Percentiles rank a stretch among this genome's conserved stretches.
These are phyloP conservation scores for Clarias magur DNA, from an alignment of 2,113 vertebrate species.

Conservation along the genomic window DNA sequence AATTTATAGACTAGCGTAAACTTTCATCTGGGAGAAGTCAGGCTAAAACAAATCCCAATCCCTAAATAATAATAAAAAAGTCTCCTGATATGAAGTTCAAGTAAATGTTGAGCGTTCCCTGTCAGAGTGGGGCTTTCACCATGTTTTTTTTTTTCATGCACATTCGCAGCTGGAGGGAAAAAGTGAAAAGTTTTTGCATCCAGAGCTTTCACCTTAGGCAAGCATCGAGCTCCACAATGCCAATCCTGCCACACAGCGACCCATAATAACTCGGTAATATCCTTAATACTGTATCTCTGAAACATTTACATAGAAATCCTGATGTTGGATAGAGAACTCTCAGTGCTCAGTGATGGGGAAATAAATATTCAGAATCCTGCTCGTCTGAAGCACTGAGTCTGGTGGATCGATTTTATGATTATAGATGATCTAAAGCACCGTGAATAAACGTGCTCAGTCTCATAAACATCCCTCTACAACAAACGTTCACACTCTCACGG, in stretches of 20 bases:
- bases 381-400: conserved; percentile 32
- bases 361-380: conserved; percentile 38
- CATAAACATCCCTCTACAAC: conserved; percentile 27
- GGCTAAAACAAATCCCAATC: conserved; percentile 71
- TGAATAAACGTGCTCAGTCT: conserved; percentile 28
- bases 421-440: conserved; percentile 36
- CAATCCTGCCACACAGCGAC: background rate
- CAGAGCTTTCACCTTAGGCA: background rate
- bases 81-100: conserved; percentile 62
- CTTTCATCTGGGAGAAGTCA: conserved; percentile 68
- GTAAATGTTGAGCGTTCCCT: conserved; percentile 69
- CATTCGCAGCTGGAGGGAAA: conserved; percentile 58
- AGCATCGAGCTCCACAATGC: background rate
- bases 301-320: conserved; percentile 37
- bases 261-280: conserved; percentile 1
- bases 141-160: conserved; percentile 47
- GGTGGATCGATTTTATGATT: conserved; percentile 38
- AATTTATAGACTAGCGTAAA: conserved; percentile 74
- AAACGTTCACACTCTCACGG: conserved; percentile 20
- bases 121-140: conserved; percentile 65
- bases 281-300: conserved; percentile 1
- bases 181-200: conserved; percentile 1
- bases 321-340: conserved; percentile 48
- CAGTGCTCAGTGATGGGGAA: conserved; percentile 26
- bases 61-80: conserved; percentile 60